Conservation (phyloP, 2,113 vertebrate species). For the Solenodon paradoxus region DNA sequence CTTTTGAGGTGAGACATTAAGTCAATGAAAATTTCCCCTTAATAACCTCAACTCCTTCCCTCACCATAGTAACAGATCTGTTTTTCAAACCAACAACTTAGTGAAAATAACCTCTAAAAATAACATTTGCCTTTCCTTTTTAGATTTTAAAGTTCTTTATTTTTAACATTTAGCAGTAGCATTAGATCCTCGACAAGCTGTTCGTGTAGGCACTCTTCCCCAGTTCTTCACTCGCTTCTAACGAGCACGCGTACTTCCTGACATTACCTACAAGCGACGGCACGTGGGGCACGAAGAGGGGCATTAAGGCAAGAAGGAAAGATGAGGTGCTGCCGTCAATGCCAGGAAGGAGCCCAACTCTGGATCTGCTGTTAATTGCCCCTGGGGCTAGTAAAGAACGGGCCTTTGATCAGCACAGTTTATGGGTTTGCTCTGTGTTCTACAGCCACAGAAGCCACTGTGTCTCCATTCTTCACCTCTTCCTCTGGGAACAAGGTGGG, state of each 20-base stretch:
- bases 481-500: not conserved
- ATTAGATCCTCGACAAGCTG: not conserved
- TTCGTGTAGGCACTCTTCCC: not conserved
- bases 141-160: not conserved
- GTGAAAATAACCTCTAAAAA: slow-evolving; percentile 36
- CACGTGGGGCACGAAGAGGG: not conserved
- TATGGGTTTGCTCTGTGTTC: not conserved
- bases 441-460: not conserved
- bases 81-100: slow-evolving; percentile 21
- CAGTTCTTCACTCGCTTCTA: not conserved
- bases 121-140: not conserved
- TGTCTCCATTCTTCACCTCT: not conserved
- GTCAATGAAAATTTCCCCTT: not conserved
- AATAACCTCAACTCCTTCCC: not conserved
- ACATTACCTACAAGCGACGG: not conserved
- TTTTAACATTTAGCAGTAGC: not conserved
- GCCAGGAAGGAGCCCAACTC: not conserved
- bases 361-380: not conserved
- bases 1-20: slow-evolving; percentile 9
- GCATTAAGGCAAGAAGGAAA: not conserved
- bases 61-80: not conserved
- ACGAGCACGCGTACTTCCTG: not conserved
- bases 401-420: not conserved
- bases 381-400: not conserved
- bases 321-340: not conserved